Conservation (phyloP, 1,140 invertebrate genomes). For the honey bee (Apis mellifera) region Amel_HAv3.1 CM009931.2:2123501-2124000, state of each 20-base stretch:
- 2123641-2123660: not conserved
- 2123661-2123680: not conserved
- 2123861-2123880: too few relatives aligned
- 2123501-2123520: not conserved
- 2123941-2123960: too few relatives aligned
- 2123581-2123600: slow-evolving; percentile 12
- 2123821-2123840: too few relatives aligned
- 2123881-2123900: too few relatives aligned
- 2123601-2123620: not conserved
- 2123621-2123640: not conserved
- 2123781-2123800: not conserved
- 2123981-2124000: too few relatives aligned
- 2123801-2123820: not conserved
- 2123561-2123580: not conserved
- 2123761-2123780: not conserved
- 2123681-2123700: not conserved
- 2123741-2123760: not conserved
- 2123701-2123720: not conserved
- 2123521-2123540: not conserved
- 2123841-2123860: too few relatives aligned
- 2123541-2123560: not conserved
- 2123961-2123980: too few relatives aligned
- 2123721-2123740: not conserved
- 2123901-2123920: too few relatives aligned
- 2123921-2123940: too few relatives aligned